Evolutionary conservation across 1,140 invertebrate genomes (phyloP).

Genomic region (Dufourea novaeangliae): DNA sequence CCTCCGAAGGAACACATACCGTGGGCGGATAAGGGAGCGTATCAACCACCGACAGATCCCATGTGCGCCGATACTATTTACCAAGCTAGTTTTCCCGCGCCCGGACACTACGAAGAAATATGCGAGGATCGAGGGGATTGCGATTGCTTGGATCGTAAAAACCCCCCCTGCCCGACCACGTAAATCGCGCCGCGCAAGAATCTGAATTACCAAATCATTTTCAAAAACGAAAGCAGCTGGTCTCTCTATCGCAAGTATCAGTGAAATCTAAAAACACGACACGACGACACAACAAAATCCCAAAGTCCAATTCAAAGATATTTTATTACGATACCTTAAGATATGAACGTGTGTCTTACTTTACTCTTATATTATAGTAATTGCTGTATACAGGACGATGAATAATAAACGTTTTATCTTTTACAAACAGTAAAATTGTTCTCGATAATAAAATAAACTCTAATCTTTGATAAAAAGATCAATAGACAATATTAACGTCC

Average conservation of each 20-base stretch:
- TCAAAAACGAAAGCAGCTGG: not conserved
- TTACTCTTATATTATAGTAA: conserved; percentile 60
- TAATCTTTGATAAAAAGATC: conserved; percentile 75
- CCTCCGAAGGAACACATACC: conserved; percentile 75
- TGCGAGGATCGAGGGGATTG: not conserved
- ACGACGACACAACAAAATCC: not conserved
- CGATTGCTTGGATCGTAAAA: not conserved
- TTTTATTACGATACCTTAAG: conserved; percentile 58
- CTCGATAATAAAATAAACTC: conserved; percentile 76
- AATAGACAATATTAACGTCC: conserved; percentile 54
- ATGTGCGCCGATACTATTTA: conserved; percentile 80
- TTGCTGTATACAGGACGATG: conserved; percentile 44
- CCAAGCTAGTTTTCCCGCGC: conserved; percentile 79
- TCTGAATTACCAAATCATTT: too few species aligned
- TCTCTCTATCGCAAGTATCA: too few species aligned
- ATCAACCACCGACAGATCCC: conserved; percentile 72
- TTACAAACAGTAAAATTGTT: conserved; percentile 63
- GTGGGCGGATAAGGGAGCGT: conserved; percentile 77
- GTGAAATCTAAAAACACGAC: not conserved
- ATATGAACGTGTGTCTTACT: conserved; percentile 56
- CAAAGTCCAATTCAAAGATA: conserved; percentile 46
- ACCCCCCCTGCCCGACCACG: not conserved
- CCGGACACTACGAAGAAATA: conserved; percentile 77
- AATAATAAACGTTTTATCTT: conserved; percentile 52
- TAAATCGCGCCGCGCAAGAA: not conserved